These are phyloP conservation scores for Drosophila sordidula DNA, from an alignment of 2,888 invertebrate genomes.

Conservation along the genomic window DNA sequence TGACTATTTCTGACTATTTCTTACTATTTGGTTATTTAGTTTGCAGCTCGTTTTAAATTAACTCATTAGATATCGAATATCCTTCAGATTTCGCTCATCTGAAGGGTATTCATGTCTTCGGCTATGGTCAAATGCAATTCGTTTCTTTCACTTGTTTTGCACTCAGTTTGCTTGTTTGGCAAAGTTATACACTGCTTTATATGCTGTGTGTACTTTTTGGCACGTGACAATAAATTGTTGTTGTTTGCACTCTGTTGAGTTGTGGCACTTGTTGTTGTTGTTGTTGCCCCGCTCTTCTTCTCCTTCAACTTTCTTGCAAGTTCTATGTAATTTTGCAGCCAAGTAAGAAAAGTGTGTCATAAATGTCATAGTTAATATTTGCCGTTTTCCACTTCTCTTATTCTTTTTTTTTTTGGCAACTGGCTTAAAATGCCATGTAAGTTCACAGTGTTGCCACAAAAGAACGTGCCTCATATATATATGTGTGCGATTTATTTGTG, in stretches of 20 bases:
- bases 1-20: too few species aligned
- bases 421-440: slow-evolving; percentile 54
- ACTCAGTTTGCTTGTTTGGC: slow-evolving; percentile 66
- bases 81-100: too few species aligned
- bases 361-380: slow-evolving; percentile 78
- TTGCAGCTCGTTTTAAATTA: too few species aligned
- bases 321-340: slow-evolving; percentile 59
- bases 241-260: slow-evolving; percentile 46
- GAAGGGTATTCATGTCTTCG: slow-evolving; percentile 25
- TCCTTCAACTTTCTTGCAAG: slow-evolving; percentile 43
- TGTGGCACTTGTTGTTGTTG: slow-evolving; percentile 22
- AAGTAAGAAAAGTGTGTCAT: slow-evolving; percentile 72
- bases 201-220: slow-evolving; percentile 70
- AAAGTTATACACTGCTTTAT: slow-evolving; percentile 68
- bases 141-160: slow-evolving; percentile 39
- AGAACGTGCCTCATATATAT: slow-evolving; percentile 8
- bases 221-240: slow-evolving; percentile 79
- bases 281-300: slow-evolving; percentile 10
- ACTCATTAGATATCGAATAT: background rate
- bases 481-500: slow-evolving; percentile 3
- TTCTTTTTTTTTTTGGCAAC: slow-evolving; percentile 49
- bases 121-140: slow-evolving; percentile 8
- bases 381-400: slow-evolving; percentile 47
- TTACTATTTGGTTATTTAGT: too few species aligned
- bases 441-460: slow-evolving; percentile 25